phyloP scores from a whole-genome alignment of 2,113 vertebrate species.

The Muntiacus muntjak region DNA sequence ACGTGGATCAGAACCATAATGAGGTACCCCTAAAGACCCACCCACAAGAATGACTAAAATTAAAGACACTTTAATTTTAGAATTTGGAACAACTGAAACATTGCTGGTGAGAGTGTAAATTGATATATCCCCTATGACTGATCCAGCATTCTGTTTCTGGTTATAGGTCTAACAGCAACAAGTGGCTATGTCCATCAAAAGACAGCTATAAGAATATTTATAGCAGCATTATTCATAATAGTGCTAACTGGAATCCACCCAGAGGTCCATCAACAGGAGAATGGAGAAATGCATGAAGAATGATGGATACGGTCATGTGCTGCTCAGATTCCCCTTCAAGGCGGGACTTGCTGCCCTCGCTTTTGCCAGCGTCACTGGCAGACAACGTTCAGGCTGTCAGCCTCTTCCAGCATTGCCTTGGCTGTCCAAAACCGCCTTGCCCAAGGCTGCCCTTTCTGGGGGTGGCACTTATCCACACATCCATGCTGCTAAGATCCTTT shows the following conservation, averaged over 20 bases:
- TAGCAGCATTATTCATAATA: neutral
- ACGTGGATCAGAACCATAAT: neutral
- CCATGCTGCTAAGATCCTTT: neutral
- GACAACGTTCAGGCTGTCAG: neutral
- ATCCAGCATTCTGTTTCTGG: neutral
- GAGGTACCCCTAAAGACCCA: neutral
- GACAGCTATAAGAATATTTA: neutral
- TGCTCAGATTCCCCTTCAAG: neutral
- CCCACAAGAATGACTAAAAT: neutral
- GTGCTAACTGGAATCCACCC: neutral
- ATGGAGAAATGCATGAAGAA: neutral
- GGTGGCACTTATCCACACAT: neutral
- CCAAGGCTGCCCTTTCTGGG: neutral
- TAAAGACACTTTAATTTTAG: neutral
- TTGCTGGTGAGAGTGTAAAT: neutral
- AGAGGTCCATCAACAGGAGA: neutral
- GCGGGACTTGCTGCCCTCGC: neutral
- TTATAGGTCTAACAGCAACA: neutral
- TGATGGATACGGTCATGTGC: neutral
- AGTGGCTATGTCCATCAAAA: neutral
- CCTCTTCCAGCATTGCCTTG: neutral
- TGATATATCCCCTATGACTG: neutral
- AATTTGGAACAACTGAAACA: neutral
- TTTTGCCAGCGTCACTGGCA: neutral
- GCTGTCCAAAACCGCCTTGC: neutral